These are phyloP conservation scores for Mythimna vitellina DNA, from an alignment of 2,888 invertebrate genomes.

Conservation along the genomic window DNA sequence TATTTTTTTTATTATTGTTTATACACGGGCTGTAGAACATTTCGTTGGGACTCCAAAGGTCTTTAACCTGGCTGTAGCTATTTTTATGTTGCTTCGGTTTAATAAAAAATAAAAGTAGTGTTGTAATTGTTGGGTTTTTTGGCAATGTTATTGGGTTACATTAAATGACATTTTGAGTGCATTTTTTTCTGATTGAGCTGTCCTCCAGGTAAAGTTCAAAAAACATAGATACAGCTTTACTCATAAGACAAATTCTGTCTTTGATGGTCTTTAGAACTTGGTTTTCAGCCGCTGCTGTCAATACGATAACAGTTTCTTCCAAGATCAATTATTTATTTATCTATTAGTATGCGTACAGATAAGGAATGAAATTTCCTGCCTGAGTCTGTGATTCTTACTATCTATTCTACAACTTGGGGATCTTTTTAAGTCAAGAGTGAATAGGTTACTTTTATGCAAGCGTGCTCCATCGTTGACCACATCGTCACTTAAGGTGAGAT, in stretches of 20 bases:
- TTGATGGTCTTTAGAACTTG: too few relatives aligned
- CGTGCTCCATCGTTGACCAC: too few relatives aligned
- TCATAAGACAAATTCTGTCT: too few relatives aligned
- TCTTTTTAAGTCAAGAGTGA: too few relatives aligned
- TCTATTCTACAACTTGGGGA: too few relatives aligned
- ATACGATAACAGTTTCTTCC: neutral
- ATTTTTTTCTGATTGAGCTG: neutral
- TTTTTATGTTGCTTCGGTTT: slow-evolving; percentile 32
- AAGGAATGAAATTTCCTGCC: too few relatives aligned
- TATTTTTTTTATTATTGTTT: slow-evolving; percentile 80
- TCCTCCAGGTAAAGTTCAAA: neutral
- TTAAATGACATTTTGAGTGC: neutral
- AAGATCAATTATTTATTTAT: too few relatives aligned
- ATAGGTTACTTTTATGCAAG: too few relatives aligned
- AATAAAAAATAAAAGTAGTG: slow-evolving; percentile 58
- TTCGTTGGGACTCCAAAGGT: slow-evolving; percentile 75
- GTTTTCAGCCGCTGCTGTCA: neutral
- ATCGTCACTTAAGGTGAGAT: too few relatives aligned
- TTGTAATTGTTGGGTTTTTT: slow-evolving; percentile 27
- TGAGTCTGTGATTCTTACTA: too few relatives aligned
- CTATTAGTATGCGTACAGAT: too few relatives aligned
- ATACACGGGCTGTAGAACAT: slow-evolving; percentile 73
- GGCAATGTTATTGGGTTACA: slow-evolving; percentile 20
- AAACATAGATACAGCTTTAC: neutral
- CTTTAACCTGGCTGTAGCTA: slow-evolving; percentile 75